phyloP scores from a whole-genome alignment of 2,113 vertebrate species.

The Tyto alba region DNA sequence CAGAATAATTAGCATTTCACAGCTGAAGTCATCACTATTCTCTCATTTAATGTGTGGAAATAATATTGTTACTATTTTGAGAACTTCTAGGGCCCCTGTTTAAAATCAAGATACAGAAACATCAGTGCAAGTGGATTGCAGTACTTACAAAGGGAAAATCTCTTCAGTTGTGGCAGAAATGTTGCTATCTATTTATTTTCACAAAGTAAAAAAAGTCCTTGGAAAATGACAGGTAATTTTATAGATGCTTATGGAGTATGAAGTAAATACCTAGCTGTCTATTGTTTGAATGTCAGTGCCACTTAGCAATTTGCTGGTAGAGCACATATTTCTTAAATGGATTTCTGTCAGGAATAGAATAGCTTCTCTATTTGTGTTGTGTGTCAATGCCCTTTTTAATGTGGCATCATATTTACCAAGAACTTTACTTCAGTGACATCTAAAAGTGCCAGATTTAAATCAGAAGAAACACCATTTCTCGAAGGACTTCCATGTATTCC shows the following conservation, averaged over 20 bases:
- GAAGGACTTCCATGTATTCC: neutral
- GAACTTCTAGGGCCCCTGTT: neutral
- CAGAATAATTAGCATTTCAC: neutral
- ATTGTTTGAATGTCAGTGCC: neutral
- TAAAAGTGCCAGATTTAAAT: neutral
- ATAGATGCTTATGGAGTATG: neutral
- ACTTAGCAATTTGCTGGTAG: neutral
- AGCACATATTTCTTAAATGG: neutral
- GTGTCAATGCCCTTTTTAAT: neutral
- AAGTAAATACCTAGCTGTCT: neutral
- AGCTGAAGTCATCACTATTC: neutral
- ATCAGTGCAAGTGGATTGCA: neutral
- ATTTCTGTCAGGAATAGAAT: neutral
- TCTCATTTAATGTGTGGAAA: neutral
- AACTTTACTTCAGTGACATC: neutral
- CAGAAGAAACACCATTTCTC: neutral
- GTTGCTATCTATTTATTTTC: neutral
- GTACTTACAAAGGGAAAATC: neutral
- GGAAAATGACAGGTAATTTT: neutral
- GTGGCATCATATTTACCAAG: neutral
- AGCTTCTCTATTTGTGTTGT: neutral
- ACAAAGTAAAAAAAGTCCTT: neutral
- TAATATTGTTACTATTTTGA: neutral
- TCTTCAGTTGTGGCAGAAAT: neutral
- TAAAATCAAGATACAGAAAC: neutral